Percentiles rank a stretch among this genome's conserved stretches.
Evolutionary conservation across 2,888 invertebrate species (phyloP).

Genomic region (Scaeva pyrastri): DNA sequence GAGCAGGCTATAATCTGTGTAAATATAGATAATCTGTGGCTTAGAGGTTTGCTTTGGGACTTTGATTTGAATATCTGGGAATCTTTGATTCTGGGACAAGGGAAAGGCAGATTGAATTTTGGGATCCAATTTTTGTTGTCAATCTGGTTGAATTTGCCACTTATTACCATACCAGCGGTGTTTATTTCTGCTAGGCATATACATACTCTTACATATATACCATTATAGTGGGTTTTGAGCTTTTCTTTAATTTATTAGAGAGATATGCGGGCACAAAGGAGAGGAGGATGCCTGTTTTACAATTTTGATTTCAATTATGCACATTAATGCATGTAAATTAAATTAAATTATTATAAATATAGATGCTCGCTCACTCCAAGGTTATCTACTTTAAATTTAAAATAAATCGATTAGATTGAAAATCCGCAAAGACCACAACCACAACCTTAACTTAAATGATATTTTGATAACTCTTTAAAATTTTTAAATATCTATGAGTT

Average conservation of each 20-base stretch:
- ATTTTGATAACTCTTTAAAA: background rate
- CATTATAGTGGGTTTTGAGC: background rate
- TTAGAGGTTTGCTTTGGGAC: constrained; percentile 7
- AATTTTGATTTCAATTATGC: no score
- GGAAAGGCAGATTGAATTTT: background rate
- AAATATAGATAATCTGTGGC: constrained; percentile 1
- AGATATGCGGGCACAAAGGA: no score
- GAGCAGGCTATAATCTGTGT: background rate
- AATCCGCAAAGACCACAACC: constrained; percentile 1
- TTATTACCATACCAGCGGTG: background rate
- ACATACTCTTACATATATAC: no score
- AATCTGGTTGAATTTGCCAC: background rate
- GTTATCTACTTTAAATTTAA: background rate
- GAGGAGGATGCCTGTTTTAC: no score
- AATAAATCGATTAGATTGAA: background rate
- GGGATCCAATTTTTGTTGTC: background rate
- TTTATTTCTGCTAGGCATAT: background rate
- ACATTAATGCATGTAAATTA: no score
- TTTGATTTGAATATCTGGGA: background rate
- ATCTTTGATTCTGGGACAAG: no score
- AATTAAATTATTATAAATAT: no score
- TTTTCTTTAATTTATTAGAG: background rate
- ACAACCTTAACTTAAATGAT: constrained; percentile 9
- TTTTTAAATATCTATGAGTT: background rate
- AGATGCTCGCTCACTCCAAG: no score